A percentile compares a stretch with the other conserved stretches of the same genome.
phyloP scores from a whole-genome alignment of 2,888 invertebrate genomes.

The Nemotelus pantherinus region DNA sequence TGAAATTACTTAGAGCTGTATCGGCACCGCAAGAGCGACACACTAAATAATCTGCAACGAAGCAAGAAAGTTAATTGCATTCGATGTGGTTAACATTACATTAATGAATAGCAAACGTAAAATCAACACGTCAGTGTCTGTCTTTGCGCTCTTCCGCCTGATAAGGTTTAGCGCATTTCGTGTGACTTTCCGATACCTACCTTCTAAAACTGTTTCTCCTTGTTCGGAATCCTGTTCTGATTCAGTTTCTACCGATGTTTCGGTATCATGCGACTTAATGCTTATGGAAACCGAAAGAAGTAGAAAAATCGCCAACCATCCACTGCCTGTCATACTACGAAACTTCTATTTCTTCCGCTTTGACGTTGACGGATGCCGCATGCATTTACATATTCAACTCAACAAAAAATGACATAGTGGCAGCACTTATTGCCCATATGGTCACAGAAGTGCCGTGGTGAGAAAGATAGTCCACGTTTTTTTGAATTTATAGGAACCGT shows the following conservation, averaged over 20 bases:
- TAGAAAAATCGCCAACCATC: slow-evolving; percentile 27
- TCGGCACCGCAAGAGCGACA: slow-evolving; percentile 71
- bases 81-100: background rate
- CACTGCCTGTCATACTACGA: slow-evolving; percentile 41
- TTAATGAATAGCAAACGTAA: background rate
- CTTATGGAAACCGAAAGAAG: slow-evolving; percentile 33
- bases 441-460: too few relatives aligned
- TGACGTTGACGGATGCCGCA: slow-evolving; percentile 33
- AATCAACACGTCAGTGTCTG: slow-evolving; percentile 34
- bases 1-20: slow-evolving; percentile 67
- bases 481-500: too few relatives aligned
- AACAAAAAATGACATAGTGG: background rate
- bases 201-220: slow-evolving; percentile 40
- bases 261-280: background rate
- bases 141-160: background rate
- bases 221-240: background rate
- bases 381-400: background rate
- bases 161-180: slow-evolving; percentile 3
- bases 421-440: too few relatives aligned
- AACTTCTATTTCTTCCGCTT: slow-evolving; percentile 24
- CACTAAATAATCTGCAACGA: slow-evolving; percentile 66
- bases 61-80: background rate
- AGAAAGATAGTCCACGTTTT: too few relatives aligned
- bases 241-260: slow-evolving; percentile 9
- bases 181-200: background rate